Conservation (phyloP, 2,888 invertebrate genomes). For the Gnatocerus cornutus region DNA sequence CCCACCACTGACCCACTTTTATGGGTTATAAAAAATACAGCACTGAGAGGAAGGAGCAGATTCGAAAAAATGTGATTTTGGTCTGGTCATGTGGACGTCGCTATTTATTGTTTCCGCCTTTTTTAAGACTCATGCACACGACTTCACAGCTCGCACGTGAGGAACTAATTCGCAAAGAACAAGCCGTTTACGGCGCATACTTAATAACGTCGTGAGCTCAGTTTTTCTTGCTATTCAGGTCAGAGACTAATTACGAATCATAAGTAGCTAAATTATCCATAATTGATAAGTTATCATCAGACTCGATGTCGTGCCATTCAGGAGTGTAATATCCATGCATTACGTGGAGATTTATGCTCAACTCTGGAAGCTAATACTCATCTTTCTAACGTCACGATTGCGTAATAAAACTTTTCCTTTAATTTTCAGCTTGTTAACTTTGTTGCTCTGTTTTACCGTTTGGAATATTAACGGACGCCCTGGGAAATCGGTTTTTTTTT, state of each 20-base stretch:
- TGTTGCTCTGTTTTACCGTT: slow-evolving; percentile 2
- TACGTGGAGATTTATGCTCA: neutral
- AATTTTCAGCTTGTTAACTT: slow-evolving; percentile 7
- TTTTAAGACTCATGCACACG: slow-evolving; percentile 15
- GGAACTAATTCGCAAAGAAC: slow-evolving; percentile 1
- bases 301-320: neutral
- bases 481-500: neutral
- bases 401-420: slow-evolving; percentile 9
- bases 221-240: neutral
- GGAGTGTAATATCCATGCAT: neutral
- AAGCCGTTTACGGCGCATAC: neutral
- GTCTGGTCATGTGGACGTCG: slow-evolving; percentile 1
- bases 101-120: slow-evolving; percentile 6
- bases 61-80: neutral
- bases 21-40: slow-evolving; percentile 25
- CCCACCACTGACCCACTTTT: slow-evolving; percentile 30
- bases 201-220: neutral
- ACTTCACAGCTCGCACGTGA: slow-evolving; percentile 1
- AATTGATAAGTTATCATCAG: neutral
- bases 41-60: neutral
- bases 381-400: slow-evolving; percentile 9
- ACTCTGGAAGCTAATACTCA: slow-evolving; percentile 1
- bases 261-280: neutral
- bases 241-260: neutral
- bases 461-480: slow-evolving; percentile 9